These are phyloP conservation scores for Eristalis arbustorum DNA, from an alignment of 2,888 invertebrate genomes.

Conservation along the genomic window DNA sequence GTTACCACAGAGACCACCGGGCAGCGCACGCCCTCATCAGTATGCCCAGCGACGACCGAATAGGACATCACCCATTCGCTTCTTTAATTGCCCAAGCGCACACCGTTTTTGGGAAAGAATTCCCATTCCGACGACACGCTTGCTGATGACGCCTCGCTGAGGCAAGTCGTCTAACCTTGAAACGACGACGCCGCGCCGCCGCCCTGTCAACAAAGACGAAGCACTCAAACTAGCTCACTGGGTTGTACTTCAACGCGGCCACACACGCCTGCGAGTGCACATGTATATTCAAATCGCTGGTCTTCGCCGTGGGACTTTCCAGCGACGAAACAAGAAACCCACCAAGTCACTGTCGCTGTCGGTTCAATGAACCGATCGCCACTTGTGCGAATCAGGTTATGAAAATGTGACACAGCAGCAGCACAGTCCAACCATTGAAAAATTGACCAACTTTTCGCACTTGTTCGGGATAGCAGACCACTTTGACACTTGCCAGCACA, in stretches of 20 bases:
- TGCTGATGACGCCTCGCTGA: background rate
- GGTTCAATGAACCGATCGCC: conserved; percentile 25
- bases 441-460: conserved; percentile 28
- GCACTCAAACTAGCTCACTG: conserved; percentile 11
- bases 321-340: background rate
- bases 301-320: background rate
- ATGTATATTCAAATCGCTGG: conserved; percentile 33
- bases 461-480: background rate
- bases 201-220: background rate
- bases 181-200: background rate
- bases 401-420: conserved; percentile 9
- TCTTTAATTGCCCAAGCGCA: background rate
- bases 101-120: background rate
- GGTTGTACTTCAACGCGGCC: background rate
- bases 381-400: conserved; percentile 31
- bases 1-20: background rate
- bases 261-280: background rate
- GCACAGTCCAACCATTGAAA: conserved; percentile 15
- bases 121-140: background rate
- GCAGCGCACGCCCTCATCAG: background rate
- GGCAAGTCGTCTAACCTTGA: conserved; percentile 9
- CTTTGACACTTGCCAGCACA: conserved; percentile 10
- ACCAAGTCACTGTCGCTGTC: background rate
- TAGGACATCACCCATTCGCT: background rate
- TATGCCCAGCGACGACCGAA: background rate